phyloP scores from a whole-genome alignment of 2,888 invertebrate genomes.

The Noctua fimbriata region DNA sequence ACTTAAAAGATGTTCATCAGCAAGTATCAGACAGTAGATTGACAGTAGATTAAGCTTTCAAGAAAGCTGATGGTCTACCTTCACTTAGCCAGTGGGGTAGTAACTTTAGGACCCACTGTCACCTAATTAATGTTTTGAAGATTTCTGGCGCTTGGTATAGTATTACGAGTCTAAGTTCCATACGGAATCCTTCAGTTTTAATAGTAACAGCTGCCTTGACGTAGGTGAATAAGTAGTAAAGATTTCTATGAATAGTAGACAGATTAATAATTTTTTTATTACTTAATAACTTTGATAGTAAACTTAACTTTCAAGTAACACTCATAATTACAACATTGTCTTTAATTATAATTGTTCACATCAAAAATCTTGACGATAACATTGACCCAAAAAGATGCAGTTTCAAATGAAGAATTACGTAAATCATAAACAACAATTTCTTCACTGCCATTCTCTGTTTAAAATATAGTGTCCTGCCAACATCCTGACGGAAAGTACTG shows the following conservation, averaged over 20 bases:
- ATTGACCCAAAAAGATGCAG: constrained; percentile 51
- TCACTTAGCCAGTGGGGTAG: not conserved
- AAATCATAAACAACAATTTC: constrained; percentile 12
- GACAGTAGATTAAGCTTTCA: not conserved
- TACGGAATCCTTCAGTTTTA: constrained; percentile 4
- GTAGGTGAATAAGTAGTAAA: constrained; percentile 3
- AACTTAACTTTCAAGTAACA: constrained; percentile 14
- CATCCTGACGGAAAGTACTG: constrained; percentile 26
- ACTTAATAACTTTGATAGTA: constrained; percentile 31
- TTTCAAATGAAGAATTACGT: constrained; percentile 13
- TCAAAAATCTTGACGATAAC: constrained; percentile 37
- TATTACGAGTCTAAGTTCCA: not conserved
- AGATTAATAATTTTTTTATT: constrained; percentile 24
- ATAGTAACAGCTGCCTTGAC: not conserved
- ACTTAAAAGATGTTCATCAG: not conserved
- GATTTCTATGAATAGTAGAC: constrained; percentile 10
- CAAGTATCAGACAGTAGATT: not conserved
- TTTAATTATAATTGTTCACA: constrained; percentile 43
- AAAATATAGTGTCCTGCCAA: constrained; percentile 23
- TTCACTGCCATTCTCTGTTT: not conserved
- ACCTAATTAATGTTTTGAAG: not conserved
- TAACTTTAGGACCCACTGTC: no score
- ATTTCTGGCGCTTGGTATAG: no score
- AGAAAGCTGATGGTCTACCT: not conserved
- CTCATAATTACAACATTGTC: constrained; percentile 9